A percentile compares a stretch with the other conserved stretches of the same genome.
phyloP scores from a whole-genome alignment of 2,113 vertebrate species.

The Polyodon spathula region DNA sequence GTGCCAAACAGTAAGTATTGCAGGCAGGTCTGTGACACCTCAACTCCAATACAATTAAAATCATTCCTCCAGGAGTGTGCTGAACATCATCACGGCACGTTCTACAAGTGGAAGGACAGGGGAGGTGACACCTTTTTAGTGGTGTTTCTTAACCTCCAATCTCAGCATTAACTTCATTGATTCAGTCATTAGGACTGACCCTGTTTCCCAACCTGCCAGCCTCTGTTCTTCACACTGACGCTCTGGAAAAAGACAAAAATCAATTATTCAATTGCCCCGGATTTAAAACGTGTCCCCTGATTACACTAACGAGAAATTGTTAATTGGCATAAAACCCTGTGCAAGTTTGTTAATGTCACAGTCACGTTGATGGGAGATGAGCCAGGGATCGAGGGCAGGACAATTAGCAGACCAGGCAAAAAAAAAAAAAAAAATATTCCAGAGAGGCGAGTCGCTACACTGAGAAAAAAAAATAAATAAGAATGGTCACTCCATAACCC shows the following conservation, averaged over 20 bases:
- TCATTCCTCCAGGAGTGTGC: too few relatives aligned
- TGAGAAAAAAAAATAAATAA: too few relatives aligned
- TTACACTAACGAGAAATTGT: slow-evolving; percentile 70
- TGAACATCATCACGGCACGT: too few relatives aligned
- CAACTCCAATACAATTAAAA: too few relatives aligned
- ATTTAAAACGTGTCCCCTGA: slow-evolving; percentile 66
- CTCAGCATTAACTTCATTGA: slow-evolving; percentile 21
- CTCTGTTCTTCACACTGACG: slow-evolving; percentile 41
- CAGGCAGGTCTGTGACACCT: too few relatives aligned
- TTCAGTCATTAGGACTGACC: slow-evolving; percentile 18
- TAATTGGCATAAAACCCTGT: slow-evolving; percentile 55
- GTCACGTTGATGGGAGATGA: slow-evolving; percentile 48
- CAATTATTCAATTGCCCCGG: slow-evolving; percentile 56
- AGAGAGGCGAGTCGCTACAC: too few relatives aligned
- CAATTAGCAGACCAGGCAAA: slow-evolving; percentile 10
- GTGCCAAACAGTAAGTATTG: too few relatives aligned
- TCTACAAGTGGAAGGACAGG: neutral
- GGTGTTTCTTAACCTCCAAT: neutral
- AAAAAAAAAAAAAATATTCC: too few relatives aligned
- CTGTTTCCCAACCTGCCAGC: slow-evolving; percentile 41
- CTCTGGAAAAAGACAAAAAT: slow-evolving; percentile 41
- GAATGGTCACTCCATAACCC: too few relatives aligned
- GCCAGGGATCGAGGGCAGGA: slow-evolving; percentile 46
- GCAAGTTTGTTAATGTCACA: slow-evolving; percentile 61
- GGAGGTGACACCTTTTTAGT: neutral